Evolutionary conservation across 2,797 vertebrate species (phyloP).

Genomic region (Epinephelus awoara): DNA sequence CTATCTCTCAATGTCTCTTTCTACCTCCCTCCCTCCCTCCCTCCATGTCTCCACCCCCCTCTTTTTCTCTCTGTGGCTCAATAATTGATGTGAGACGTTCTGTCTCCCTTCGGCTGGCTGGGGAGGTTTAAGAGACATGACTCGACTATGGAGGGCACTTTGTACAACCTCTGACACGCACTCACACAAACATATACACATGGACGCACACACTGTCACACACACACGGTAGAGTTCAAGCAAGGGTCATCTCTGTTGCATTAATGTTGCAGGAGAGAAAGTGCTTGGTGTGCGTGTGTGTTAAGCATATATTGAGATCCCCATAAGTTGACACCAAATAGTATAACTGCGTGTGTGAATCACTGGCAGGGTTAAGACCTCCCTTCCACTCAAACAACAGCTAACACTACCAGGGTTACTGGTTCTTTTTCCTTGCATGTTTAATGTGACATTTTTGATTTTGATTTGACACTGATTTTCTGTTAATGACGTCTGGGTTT

Average conservation of each 20-base stretch:
- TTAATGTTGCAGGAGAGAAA: constrained; percentile 75
- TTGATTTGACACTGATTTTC: too few relatives aligned
- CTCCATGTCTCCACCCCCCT: constrained; percentile 1
- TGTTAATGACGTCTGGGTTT: neutral
- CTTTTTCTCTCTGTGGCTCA: constrained; percentile 51
- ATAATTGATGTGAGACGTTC: constrained; percentile 80
- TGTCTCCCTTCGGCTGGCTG: constrained; percentile 59
- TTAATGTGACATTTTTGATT: neutral
- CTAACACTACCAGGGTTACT: neutral
- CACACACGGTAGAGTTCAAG: constrained; percentile 71
- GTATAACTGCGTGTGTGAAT: constrained; percentile 8
- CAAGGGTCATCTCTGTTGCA: constrained; percentile 70
- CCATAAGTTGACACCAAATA: constrained; percentile 35
- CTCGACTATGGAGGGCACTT: constrained; percentile 77
- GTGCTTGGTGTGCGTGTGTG: constrained; percentile 51
- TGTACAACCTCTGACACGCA: constrained; percentile 65
- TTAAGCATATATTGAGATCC: constrained; percentile 60
- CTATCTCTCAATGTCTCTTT: constrained; percentile 18
- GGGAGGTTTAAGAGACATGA: constrained; percentile 79
- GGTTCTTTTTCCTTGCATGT: neutral
- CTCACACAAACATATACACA: constrained; percentile 26
- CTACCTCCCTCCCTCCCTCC: neutral
- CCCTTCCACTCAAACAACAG: constrained; percentile 1
- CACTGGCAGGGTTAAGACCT: constrained; percentile 9
- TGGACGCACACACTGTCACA: constrained; percentile 12